Evolutionary conservation across 2,888 invertebrate species (phyloP).

Genomic region (Ochropleura plecta): DNA sequence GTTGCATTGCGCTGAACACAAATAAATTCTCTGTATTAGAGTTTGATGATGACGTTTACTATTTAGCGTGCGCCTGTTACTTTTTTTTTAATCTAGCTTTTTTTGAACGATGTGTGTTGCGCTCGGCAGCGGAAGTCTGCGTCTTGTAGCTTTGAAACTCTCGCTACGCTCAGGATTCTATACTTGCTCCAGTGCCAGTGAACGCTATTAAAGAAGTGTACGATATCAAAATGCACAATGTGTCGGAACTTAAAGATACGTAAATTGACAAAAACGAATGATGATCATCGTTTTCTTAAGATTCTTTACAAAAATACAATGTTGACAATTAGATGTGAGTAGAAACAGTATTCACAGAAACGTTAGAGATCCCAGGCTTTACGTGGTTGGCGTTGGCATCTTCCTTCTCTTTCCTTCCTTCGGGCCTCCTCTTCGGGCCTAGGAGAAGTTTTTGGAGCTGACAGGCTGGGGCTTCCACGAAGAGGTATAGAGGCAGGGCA

Average conservation of each 20-base stretch:
- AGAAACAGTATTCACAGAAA: constrained; percentile 86
- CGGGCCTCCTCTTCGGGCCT: constrained; percentile 77
- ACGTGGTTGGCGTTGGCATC: constrained; percentile 79
- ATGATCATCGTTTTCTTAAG: not conserved
- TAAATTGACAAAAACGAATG: not conserved
- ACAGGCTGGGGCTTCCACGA: constrained; percentile 86
- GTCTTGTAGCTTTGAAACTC: no score
- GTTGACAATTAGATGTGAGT: constrained; percentile 80
- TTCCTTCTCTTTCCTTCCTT: constrained; percentile 70
- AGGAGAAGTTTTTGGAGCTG: constrained; percentile 85
- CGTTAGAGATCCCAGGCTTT: constrained; percentile 83
- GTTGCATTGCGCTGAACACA: no score
- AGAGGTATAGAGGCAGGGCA: constrained; percentile 82
- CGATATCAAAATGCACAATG: no score
- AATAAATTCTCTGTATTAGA: no score
- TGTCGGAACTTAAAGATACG: not conserved
- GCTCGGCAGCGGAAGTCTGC: no score
- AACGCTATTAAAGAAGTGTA: no score
- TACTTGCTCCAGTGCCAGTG: no score
- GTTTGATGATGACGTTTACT: no score
- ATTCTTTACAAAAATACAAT: not conserved
- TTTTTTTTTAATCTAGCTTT: no score
- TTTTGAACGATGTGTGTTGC: no score
- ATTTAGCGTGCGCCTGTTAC: no score
- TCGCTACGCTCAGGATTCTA: no score